These are phyloP conservation scores for Pangasius djambal DNA, from an alignment of 2,797 vertebrate species.

Conservation along the genomic window DNA sequence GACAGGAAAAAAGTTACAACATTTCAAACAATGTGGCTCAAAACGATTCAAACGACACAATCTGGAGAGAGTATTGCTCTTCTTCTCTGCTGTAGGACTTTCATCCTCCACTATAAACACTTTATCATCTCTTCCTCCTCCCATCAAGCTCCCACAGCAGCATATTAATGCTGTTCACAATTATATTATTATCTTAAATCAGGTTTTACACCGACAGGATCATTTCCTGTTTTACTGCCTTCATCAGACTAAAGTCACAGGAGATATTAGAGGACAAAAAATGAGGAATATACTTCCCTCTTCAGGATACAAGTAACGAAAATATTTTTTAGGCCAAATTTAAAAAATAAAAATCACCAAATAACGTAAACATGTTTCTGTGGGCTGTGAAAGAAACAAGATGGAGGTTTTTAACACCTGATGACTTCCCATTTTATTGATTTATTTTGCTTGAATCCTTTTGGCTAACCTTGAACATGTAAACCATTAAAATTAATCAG, in stretches of 20 bases:
- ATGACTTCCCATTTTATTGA: not conserved
- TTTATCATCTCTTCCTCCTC: conserved; percentile 29
- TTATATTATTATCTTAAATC: conserved; percentile 62
- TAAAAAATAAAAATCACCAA: not conserved
- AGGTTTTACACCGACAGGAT: conserved; percentile 54
- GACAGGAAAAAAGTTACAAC: not conserved
- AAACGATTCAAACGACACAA: not conserved
- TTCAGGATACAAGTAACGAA: not conserved
- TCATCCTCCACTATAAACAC: conserved; percentile 42
- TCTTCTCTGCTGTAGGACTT: conserved; percentile 32
- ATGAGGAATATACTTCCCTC: not conserved
- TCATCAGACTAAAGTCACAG: conserved; percentile 46
- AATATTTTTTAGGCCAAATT: not conserved
- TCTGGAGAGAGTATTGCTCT: not conserved
- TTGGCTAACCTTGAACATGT: not conserved
- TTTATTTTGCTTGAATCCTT: not conserved
- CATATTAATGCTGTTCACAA: conserved; percentile 55
- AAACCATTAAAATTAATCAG: not conserved
- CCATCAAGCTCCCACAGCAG: conserved; percentile 31
- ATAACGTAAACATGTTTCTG: not conserved
- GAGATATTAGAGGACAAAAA: conserved; percentile 43
- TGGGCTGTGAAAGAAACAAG: not conserved
- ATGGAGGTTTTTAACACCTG: not conserved
- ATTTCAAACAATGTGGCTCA: not conserved
- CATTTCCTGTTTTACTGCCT: conserved; percentile 51